A percentile compares a stretch with the other conserved stretches of the same genome.
These are phyloP conservation scores for Pachycephala philippinensis DNA, from an alignment of 2,113 vertebrate species.

Conservation along the genomic window DNA sequence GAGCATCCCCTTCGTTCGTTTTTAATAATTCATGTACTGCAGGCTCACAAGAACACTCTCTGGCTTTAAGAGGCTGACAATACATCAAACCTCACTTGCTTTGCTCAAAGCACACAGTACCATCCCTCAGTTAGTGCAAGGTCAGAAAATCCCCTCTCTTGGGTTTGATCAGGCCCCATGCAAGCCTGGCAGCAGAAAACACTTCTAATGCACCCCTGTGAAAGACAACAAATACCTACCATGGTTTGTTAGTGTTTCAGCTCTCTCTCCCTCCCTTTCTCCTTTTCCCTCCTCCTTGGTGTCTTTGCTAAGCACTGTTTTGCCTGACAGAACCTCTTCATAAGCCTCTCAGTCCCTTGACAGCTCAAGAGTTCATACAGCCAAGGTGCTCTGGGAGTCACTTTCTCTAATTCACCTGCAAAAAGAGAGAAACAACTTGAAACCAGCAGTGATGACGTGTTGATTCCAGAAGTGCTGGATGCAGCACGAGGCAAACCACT, in stretches of 20 bases:
- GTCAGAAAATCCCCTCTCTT: slow-evolving; percentile 26
- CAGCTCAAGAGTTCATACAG: slow-evolving; percentile 72
- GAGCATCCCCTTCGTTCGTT: slow-evolving; percentile 52
- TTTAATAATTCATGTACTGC: slow-evolving; percentile 80
- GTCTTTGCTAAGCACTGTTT: slow-evolving; percentile 81
- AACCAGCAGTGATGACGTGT: background rate
- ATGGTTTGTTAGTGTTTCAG: slow-evolving; percentile 78
- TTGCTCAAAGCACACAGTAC: slow-evolving; percentile 8
- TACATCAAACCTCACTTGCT: slow-evolving; percentile 70
- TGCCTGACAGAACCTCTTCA: slow-evolving; percentile 84
- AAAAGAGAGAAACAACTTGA: slow-evolving; percentile 40
- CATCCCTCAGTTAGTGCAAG: slow-evolving; percentile 12
- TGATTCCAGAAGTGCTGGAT: background rate
- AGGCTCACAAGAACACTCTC: slow-evolving; percentile 68
- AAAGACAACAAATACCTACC: slow-evolving; percentile 60
- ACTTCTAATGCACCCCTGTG: background rate
- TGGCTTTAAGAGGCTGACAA: slow-evolving; percentile 62
- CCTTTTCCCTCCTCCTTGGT: slow-evolving; percentile 76
- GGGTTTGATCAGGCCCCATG: background rate
- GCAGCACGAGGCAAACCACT: background rate
- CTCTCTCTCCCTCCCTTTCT: slow-evolving; percentile 66
- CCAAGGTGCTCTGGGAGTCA: slow-evolving; percentile 43
- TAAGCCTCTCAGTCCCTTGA: slow-evolving; percentile 83
- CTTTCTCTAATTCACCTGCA: slow-evolving; percentile 70
- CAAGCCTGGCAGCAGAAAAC: background rate